Evolutionary conservation across 2,888 invertebrate species (phyloP), one percentile per base, ranked within the genome.

Genomic region (Gymnocheta viridis): DNA sequence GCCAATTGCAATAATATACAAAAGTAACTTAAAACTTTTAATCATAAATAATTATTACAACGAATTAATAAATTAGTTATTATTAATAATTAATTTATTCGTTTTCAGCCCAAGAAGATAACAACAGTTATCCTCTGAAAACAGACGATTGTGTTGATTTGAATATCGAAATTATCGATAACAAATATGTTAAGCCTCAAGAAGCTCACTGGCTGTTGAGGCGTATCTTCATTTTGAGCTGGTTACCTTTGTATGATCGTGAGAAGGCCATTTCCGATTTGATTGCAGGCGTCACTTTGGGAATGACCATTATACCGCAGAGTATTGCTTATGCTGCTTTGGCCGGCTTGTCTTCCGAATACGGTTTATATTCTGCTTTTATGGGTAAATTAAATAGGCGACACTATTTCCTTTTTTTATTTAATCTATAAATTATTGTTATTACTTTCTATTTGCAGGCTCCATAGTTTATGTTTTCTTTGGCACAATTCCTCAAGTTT

Each of bases 311-410:
- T 90, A 97, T 98, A 88, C 98, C 98, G 5, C 98, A 98, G 92
- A 97, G 97, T 87, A 96, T 98, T 88, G 98, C 98, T 14, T 98
- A 98, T 91, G 98, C 98, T 0, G 78, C 96, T 64, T 93, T 98
- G 60, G 98, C 98, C 12, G 95, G 96, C 60, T 93, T 98, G 70
- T 95, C 96, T 19, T 95, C 98, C 10, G 96, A 98, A 94, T 97
- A 97, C 92, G 99, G 98, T 0, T 93, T 99, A 24, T 98, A 98
- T 91, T 96, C 98, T 2, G 95, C 98, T 0, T 97, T 98, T 91
- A 94, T 98, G 91, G 97, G 96, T 91, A 87, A 90, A 89, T 67
- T 51, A 4, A 7, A n/a, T 44, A 19, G 4, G 0, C 4, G 5
- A 51, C 5, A 51, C 6, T 9, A 56, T 73, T 64, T 32, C 41